These are phyloP conservation scores for Bilobella aurantiaca DNA, from an alignment of 1,140 invertebrate species.

Conservation along the genomic window DNA sequence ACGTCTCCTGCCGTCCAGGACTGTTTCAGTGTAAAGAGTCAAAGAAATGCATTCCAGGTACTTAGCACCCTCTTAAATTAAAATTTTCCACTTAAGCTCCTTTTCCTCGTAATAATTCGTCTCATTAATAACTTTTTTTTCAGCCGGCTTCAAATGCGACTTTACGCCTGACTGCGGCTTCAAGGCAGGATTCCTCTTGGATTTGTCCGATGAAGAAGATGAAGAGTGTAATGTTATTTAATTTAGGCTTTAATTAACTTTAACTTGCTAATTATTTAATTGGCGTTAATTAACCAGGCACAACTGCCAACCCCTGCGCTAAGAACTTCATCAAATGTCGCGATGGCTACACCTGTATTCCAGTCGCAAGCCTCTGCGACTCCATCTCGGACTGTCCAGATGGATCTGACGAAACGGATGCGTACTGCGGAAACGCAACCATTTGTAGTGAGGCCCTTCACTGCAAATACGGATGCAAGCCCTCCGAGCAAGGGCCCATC, in stretches of 20 bases:
- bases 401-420: constrained; percentile 37
- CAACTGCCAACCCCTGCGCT: constrained; percentile 45
- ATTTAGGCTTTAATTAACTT: neutral
- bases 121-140: too few species aligned
- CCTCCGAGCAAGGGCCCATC: constrained; percentile 53
- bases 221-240: constrained; percentile 24
- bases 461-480: constrained; percentile 57
- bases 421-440: constrained; percentile 44
- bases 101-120: neutral
- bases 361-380: constrained; percentile 45
- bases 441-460: constrained; percentile 46
- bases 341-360: constrained; percentile 45
- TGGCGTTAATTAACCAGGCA: constrained; percentile 39
- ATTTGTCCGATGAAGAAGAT: constrained; percentile 28
- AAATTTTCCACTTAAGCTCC: constrained; percentile 17
- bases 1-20: constrained; percentile 17
- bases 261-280: neutral
- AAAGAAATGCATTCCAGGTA: constrained; percentile 21
- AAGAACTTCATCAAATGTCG: constrained; percentile 51
- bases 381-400: constrained; percentile 38
- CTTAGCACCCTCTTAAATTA: constrained; percentile 18
- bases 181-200: constrained; percentile 10
- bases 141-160: constrained; percentile 27
- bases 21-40: constrained; percentile 27
- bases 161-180: constrained; percentile 28